These are phyloP conservation scores for Petrocephalus schoutedeni DNA, from an alignment of 2,797 vertebrate genomes.

Conservation along the genomic window DNA sequence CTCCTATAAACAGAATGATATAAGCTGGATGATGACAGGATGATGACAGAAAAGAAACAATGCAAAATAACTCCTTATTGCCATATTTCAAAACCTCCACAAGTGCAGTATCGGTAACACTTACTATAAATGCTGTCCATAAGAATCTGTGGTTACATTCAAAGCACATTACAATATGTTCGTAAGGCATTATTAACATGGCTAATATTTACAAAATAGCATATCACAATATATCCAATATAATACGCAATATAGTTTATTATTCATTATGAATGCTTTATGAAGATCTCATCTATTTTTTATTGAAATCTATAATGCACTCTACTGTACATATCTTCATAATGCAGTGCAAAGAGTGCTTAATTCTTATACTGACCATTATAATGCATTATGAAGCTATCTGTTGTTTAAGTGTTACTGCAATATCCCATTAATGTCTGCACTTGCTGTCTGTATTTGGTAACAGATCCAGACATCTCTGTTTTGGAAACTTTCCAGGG, in stretches of 20 bases:
- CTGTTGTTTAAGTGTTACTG: background rate
- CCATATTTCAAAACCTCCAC: background rate
- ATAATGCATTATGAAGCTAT: background rate
- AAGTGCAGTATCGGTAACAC: background rate
- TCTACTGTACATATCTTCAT: background rate
- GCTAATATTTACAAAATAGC: background rate
- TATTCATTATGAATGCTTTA: background rate
- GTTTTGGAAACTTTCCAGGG: background rate
- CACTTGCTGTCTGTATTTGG: background rate
- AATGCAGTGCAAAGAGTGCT: background rate
- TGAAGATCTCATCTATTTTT: background rate
- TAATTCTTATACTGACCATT: background rate
- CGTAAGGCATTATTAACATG: background rate
- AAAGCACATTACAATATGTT: background rate
- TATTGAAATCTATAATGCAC: no score
- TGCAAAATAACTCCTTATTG: background rate
- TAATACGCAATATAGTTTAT: background rate
- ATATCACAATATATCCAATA: background rate
- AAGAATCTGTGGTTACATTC: background rate
- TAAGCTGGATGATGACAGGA: background rate
- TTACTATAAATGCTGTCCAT: background rate
- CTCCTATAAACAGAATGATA: background rate
- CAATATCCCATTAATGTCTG: background rate
- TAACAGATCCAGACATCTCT: background rate
- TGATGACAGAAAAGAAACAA: background rate